A percentile compares a stretch with the other conserved stretches of the same genome.
Conservation (phyloP, 1,140 invertebrate genomes). For the Zaprionus africanus region DNA sequence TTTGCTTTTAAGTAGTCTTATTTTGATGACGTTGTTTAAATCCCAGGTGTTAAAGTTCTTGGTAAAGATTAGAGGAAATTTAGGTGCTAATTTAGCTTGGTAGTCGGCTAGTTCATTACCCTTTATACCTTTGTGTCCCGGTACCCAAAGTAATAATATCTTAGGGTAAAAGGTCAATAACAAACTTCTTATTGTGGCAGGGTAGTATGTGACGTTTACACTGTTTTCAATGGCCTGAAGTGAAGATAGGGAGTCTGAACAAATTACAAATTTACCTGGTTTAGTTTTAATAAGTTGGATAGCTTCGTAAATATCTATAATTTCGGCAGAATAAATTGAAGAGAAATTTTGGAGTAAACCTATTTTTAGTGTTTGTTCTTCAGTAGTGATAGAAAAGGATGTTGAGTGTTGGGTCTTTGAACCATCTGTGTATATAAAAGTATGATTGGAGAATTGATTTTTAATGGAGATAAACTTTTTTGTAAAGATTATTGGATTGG, state of each 20-base stretch:
- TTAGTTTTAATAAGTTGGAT: too few relatives aligned
- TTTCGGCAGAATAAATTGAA: slow-evolving; percentile 2
- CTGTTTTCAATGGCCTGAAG: slow-evolving; percentile 9
- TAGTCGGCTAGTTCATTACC: slow-evolving; percentile 18
- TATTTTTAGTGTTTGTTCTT: slow-evolving; percentile 15
- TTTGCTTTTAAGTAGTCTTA: slow-evolving; percentile 4
- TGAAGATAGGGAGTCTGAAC: too few relatives aligned
- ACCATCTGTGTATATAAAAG: slow-evolving; percentile 17
- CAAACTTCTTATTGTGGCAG: slow-evolving; percentile 3
- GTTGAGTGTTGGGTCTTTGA: slow-evolving; percentile 15
- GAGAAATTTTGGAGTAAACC: slow-evolving; percentile 22
- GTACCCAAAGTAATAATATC: slow-evolving; percentile 15
- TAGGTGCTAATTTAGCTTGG: slow-evolving; percentile 12
- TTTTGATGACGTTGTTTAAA: not conserved
- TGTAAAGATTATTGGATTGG: slow-evolving; percentile 1
- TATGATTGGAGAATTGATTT: too few relatives aligned
- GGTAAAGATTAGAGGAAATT: slow-evolving; percentile 19
- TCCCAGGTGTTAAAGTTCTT: not conserved
- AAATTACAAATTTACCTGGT: too few relatives aligned
- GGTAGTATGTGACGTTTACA: slow-evolving; percentile 5
- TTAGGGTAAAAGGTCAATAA: slow-evolving; percentile 12
- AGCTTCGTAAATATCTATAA: too few relatives aligned
- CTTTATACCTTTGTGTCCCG: not conserved
- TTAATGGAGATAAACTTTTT: slow-evolving; percentile 1
- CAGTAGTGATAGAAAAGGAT: slow-evolving; percentile 16